These are phyloP conservation scores for Panagrolaimus sp. DNA, from an alignment of 1,140 invertebrate species.

Conservation along the genomic window DNA sequence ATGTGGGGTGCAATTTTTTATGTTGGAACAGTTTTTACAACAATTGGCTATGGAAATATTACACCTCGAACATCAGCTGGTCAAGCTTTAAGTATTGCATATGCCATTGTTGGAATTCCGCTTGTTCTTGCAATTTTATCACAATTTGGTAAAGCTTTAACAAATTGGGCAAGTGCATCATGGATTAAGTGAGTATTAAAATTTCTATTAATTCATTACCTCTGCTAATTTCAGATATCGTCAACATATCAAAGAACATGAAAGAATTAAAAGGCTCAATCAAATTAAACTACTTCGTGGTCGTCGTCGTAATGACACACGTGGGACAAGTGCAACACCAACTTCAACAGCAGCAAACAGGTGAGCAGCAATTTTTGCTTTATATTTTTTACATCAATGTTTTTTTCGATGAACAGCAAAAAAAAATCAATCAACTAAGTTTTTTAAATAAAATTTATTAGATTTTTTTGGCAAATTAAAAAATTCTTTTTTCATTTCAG, in stretches of 20 bases:
- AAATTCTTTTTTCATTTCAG: constrained; percentile 10
- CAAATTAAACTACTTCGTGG: background rate
- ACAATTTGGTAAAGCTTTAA: constrained; percentile 58
- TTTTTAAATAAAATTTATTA: no score
- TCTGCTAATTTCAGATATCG: constrained; percentile 21
- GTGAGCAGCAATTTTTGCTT: background rate
- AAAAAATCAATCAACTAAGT: no score
- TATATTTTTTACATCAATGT: no score
- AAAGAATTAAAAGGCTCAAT: background rate
- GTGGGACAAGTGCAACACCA: background rate
- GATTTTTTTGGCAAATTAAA: background rate
- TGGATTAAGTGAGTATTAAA: constrained; percentile 36
- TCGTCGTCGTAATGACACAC: background rate
- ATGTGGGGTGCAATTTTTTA: constrained; percentile 86
- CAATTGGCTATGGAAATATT: constrained; percentile 70
- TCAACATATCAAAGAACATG: constrained; percentile 9
- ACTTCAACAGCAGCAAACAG: constrained; percentile 5
- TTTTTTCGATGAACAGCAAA: no score
- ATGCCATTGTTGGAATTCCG: constrained; percentile 89
- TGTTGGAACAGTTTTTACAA: constrained; percentile 81
- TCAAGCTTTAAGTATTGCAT: constrained; percentile 78
- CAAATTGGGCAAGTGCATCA: constrained; percentile 48
- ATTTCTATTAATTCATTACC: no score
- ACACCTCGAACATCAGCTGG: constrained; percentile 77
- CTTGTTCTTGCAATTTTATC: constrained; percentile 68